phyloP scores from a whole-genome alignment of 1,140 invertebrate species.

The Meloidogyne exigua region DNA sequence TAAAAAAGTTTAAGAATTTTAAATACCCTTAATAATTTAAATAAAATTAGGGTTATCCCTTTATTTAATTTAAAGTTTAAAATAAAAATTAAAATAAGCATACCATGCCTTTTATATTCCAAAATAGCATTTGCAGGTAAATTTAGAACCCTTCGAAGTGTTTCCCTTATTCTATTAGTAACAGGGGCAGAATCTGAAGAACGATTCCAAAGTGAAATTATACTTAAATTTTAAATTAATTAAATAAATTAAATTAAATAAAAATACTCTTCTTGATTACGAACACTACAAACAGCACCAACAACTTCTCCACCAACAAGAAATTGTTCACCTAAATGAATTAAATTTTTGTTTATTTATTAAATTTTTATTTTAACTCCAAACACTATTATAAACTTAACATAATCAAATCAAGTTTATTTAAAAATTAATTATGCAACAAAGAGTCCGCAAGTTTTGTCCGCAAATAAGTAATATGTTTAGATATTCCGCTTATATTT shows the following conservation, averaged over 20 bases:
- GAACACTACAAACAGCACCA: constrained; percentile 89
- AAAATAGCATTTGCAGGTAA: constrained; percentile 85
- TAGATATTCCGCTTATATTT: no score
- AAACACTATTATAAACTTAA: no score
- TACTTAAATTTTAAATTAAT: constrained; percentile 60
- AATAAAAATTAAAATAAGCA: background rate
- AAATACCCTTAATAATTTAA: no score
- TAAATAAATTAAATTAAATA: background rate
- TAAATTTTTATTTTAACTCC: no score
- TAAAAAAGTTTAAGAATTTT: no score
- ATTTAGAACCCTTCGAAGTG: constrained; percentile 86
- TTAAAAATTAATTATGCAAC: no score
- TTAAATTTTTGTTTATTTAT: no score
- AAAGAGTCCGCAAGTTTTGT: no score
- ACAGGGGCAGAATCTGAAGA: constrained; percentile 80
- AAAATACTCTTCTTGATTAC: constrained; percentile 82
- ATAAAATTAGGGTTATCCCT: no score
- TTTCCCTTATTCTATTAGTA: constrained; percentile 87
- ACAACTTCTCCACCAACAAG: constrained; percentile 98
- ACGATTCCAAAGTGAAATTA: constrained; percentile 95
- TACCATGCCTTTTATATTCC: constrained; percentile 89
- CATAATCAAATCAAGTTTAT: no score
- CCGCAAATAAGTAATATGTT: no score
- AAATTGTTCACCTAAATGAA: constrained; percentile 82
- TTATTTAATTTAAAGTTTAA: no score